Conservation (phyloP, 2,113 vertebrate genomes). For the Siphamia tubifer region DNA sequence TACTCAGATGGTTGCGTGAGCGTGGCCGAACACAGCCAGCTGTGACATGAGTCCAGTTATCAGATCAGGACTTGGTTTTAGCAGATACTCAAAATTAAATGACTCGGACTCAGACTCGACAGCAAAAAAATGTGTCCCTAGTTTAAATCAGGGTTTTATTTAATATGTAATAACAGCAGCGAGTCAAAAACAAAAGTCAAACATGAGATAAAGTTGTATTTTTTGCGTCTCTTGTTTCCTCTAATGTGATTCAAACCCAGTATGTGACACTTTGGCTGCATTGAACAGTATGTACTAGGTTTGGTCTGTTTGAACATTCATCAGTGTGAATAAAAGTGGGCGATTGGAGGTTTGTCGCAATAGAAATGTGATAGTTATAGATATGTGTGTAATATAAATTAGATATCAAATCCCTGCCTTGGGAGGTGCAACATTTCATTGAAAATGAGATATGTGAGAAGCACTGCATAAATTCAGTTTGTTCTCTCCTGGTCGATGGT, state of each 20-base stretch:
- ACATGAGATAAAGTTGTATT: not conserved
- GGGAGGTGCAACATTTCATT: conserved; percentile 33
- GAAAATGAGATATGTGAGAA: conserved; percentile 29
- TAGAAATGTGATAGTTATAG: conserved; percentile 17
- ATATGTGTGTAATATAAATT: conserved; percentile 48
- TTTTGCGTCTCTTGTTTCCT: not conserved
- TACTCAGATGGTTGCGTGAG: too few relatives aligned
- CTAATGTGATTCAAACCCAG: not conserved
- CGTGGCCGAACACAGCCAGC: too few relatives aligned
- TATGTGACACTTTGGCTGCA: not conserved
- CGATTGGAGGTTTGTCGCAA: conserved; percentile 17
- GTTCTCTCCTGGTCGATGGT: not conserved
- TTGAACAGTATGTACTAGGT: not conserved
- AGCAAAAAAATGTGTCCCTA: too few relatives aligned
- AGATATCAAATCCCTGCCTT: not conserved
- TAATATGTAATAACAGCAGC: not conserved
- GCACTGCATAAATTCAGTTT: not conserved
- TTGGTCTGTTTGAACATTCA: not conserved
- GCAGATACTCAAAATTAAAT: too few relatives aligned
- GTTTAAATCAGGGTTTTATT: too few relatives aligned
- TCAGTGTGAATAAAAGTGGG: conserved; percentile 10
- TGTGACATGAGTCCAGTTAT: too few relatives aligned
- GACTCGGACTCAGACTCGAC: too few relatives aligned
- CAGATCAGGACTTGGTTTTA: too few relatives aligned
- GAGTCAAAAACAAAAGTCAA: not conserved